Conservation (phyloP, 2,797 vertebrate species). For the Takifugu rubripes region DNA sequence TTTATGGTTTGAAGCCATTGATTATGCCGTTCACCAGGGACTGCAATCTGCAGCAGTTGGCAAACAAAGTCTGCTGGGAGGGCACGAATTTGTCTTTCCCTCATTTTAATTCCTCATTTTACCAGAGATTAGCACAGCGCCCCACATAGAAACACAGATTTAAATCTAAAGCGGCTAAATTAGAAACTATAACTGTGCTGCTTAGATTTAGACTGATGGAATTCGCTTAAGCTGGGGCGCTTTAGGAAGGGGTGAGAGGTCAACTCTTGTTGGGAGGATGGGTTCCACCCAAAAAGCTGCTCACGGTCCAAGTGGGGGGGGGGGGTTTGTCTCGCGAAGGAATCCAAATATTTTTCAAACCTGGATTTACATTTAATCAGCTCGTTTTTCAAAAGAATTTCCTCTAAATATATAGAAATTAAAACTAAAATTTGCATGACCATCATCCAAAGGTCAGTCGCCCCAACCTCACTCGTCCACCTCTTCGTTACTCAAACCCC, state of each 20-base stretch:
- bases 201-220: constrained; percentile 44
- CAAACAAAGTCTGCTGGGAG: constrained; percentile 26
- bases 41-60: constrained; percentile 36
- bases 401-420: no score
- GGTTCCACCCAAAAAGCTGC: constrained; percentile 10
- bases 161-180: constrained; percentile 24
- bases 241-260: constrained; percentile 59
- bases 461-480: no score
- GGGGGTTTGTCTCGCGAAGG: no score
- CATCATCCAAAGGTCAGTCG: no score
- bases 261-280: constrained; percentile 51
- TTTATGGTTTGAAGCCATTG: constrained; percentile 58
- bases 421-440: no score
- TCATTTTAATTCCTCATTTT: constrained; percentile 54
- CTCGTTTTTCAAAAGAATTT: no score
- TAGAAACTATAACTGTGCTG: constrained; percentile 12
- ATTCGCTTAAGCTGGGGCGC: constrained; percentile 54
- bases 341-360: no score
- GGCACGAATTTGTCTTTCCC: constrained; percentile 39
- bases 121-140: constrained; percentile 35
- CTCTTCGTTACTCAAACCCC: no score
- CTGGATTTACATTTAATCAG: no score
- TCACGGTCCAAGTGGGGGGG: no score
- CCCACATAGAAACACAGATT: constrained; percentile 21
- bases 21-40: constrained; percentile 53